These are phyloP conservation scores for Electrona antarctica DNA, from an alignment of 2,113 vertebrate species.

Conservation along the genomic window DNA sequence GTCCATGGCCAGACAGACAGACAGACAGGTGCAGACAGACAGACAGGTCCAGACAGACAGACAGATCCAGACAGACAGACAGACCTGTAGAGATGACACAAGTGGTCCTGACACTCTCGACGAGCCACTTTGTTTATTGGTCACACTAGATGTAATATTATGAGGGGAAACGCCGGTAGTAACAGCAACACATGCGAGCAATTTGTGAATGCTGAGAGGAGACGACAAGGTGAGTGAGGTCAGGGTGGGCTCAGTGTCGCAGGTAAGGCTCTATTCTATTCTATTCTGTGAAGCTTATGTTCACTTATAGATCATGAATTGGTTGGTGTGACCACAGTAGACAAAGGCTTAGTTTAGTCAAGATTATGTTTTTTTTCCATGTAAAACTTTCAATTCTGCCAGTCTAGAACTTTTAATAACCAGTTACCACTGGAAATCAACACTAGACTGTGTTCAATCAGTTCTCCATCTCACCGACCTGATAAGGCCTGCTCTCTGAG, in stretches of 20 bases:
- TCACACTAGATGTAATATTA: slow-evolving; percentile 35
- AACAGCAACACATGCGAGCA: slow-evolving; percentile 14
- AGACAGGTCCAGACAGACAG: too few relatives aligned
- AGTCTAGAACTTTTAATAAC: too few relatives aligned
- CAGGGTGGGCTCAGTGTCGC: too few relatives aligned
- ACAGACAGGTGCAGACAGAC: background rate
- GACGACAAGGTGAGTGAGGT: too few relatives aligned
- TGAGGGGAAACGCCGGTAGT: slow-evolving; percentile 41
- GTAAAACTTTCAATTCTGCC: background rate
- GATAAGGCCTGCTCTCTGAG: slow-evolving; percentile 14
- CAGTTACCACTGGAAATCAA: too few relatives aligned
- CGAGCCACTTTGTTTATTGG: slow-evolving; percentile 54
- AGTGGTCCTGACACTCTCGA: slow-evolving; percentile 53
- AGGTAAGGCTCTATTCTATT: too few relatives aligned
- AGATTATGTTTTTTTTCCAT: background rate
- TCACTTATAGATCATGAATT: background rate
- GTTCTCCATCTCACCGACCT: slow-evolving; percentile 14
- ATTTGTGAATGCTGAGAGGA: too few relatives aligned
- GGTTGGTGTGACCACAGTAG: too few relatives aligned
- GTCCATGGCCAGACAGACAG: slow-evolving; percentile 45
- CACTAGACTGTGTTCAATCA: background rate
- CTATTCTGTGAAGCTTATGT: too few relatives aligned
- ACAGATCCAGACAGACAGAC: background rate
- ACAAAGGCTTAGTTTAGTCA: too few relatives aligned
- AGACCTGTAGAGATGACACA: slow-evolving; percentile 35